Evolutionary conservation across 2,113 vertebrate genomes (phyloP).

Genomic region (Balaenoptera acutorostrata): DNA sequence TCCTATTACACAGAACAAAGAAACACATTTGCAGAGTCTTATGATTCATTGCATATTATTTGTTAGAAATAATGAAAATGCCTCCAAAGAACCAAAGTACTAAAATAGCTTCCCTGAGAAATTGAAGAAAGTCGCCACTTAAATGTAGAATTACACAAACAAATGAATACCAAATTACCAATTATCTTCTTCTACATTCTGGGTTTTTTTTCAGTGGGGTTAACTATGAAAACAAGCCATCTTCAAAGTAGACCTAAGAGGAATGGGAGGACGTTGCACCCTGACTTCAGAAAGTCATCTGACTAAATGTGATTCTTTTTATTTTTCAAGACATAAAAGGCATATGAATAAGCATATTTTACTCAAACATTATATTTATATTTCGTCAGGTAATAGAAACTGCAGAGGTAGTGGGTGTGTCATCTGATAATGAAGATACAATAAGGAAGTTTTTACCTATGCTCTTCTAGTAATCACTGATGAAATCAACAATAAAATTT

Average conservation of each 20-base stretch:
- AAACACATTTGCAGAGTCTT: neutral
- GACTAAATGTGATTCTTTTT: neutral
- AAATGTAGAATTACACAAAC: neutral
- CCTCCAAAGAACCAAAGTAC: neutral
- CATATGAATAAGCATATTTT: neutral
- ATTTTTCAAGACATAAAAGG: neutral
- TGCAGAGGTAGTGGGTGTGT: neutral
- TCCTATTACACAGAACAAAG: neutral
- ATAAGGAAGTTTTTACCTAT: neutral
- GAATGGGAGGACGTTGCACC: neutral
- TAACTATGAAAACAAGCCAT: neutral
- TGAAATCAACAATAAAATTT: neutral
- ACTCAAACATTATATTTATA: neutral
- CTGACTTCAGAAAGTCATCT: neutral
- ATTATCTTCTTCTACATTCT: neutral
- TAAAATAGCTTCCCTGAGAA: neutral
- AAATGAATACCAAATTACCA: neutral
- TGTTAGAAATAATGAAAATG: constrained; percentile 15
- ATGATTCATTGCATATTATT: neutral
- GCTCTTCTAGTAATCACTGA: neutral
- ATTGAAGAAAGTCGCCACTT: neutral
- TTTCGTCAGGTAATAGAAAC: neutral
- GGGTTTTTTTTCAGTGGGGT: neutral
- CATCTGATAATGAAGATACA: neutral
- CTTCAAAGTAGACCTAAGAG: neutral